Evolutionary conservation across 2,113 vertebrate species (phyloP).

Genomic region (Heteronetta atricapilla): DNA sequence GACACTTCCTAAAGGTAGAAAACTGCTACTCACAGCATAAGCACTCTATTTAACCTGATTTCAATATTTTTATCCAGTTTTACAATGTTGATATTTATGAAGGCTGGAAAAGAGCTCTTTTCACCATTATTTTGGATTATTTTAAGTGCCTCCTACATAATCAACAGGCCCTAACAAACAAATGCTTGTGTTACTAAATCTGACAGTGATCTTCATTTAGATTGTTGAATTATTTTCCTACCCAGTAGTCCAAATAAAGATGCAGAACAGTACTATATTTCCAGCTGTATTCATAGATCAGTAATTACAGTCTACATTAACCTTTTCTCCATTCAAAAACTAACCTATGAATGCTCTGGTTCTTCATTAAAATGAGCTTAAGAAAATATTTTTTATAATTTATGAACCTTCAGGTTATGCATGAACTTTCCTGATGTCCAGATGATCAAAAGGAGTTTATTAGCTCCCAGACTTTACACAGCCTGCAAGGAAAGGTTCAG

Average conservation of each 20-base stretch:
- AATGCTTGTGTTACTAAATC: not conserved
- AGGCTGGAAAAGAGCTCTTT: not conserved
- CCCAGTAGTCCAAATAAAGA: not conserved
- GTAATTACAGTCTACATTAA: slow-evolving; percentile 19
- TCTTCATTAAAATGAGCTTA: slow-evolving; percentile 13
- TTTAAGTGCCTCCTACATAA: not conserved
- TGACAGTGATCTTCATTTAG: not conserved
- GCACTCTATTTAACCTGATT: not conserved
- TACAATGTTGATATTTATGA: not conserved
- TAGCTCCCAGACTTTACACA: not conserved
- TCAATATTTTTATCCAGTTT: not conserved
- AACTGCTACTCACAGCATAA: not conserved
- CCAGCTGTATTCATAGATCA: not conserved
- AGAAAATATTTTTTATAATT: not conserved
- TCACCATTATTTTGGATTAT: not conserved
- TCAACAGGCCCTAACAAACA: not conserved
- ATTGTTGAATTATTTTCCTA: not conserved
- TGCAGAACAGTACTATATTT: not conserved
- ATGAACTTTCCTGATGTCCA: slow-evolving; percentile 38
- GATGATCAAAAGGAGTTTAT: not conserved
- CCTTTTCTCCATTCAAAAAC: slow-evolving; percentile 19
- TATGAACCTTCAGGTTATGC: slow-evolving; percentile 29
- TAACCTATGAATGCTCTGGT: not conserved
- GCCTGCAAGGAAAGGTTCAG: not conserved
- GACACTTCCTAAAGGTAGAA: not conserved